Evolutionary conservation across 2,113 vertebrate genomes (phyloP).

Genomic region (Vulpes vulpes): DNA sequence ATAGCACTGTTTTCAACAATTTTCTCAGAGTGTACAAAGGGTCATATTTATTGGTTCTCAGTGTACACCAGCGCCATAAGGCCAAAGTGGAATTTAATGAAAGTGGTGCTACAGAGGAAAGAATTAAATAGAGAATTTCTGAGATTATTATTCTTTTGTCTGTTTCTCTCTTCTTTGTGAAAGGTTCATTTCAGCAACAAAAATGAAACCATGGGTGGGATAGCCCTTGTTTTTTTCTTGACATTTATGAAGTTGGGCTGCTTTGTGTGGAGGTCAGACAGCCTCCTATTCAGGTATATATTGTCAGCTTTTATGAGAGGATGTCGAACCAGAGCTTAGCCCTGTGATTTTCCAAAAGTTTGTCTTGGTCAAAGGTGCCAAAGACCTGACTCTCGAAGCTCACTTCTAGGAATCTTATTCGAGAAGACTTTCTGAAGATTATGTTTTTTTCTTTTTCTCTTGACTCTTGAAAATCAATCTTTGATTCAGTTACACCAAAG

Average conservation of each 20-base stretch:
- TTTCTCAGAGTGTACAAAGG: neutral
- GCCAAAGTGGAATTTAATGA: neutral
- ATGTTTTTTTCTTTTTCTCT: neutral
- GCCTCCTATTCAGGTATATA: neutral
- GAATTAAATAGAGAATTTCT: constrained; percentile 8
- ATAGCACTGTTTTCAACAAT: neutral
- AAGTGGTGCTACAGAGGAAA: neutral
- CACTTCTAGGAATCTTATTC: neutral
- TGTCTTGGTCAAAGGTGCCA: neutral
- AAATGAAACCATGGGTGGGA: neutral
- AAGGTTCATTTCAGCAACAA: neutral
- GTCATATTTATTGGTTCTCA: neutral
- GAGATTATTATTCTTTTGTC: neutral
- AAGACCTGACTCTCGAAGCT: neutral
- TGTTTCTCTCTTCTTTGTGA: neutral
- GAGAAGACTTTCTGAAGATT: neutral
- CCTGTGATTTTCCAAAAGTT: neutral
- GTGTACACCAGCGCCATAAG: rapidly evolving
- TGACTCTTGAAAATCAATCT: neutral
- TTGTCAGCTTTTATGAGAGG: neutral
- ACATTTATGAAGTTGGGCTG: neutral
- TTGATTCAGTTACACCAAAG: neutral
- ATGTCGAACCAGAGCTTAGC: neutral
- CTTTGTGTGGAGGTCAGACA: neutral
- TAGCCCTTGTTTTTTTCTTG: neutral